These are phyloP conservation scores for Mesorhabditis belari DNA, from an alignment of 2,888 invertebrate genomes.

Conservation along the genomic window DNA sequence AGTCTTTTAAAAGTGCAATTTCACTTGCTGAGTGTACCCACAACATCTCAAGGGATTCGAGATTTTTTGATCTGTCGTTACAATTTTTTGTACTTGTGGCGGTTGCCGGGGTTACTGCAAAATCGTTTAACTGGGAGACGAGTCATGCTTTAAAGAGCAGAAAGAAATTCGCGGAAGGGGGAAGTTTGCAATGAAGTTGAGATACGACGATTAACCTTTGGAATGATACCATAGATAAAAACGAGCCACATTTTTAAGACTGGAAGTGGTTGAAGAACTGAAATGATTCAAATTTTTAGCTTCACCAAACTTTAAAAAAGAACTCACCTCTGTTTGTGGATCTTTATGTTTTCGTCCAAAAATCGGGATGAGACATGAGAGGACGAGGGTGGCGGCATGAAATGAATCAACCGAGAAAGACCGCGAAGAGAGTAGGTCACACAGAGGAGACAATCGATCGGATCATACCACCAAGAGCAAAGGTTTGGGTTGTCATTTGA, in stretches of 20 bases:
- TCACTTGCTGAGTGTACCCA: too few species aligned
- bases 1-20: too few species aligned
- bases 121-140: too few species aligned
- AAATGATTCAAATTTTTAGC: too few species aligned
- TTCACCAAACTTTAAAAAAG: neutral
- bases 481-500: too few species aligned
- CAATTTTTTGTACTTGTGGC: too few species aligned
- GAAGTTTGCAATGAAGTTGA: too few species aligned
- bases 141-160: too few species aligned
- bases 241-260: neutral
- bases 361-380: neutral
- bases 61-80: too few species aligned
- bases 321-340: neutral
- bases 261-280: neutral
- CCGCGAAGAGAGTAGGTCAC: neutral
- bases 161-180: neutral
- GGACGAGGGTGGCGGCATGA: neutral
- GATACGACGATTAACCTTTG: neutral
- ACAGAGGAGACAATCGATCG: neutral
- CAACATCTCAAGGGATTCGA: too few species aligned
- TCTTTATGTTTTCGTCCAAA: neutral
- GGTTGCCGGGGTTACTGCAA: too few species aligned
- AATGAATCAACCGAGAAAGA: neutral
- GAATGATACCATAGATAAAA: neutral
- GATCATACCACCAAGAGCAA: neutral